phyloP scores from a whole-genome alignment of 2,113 vertebrate species.

The Mustelus asterias region DNA sequence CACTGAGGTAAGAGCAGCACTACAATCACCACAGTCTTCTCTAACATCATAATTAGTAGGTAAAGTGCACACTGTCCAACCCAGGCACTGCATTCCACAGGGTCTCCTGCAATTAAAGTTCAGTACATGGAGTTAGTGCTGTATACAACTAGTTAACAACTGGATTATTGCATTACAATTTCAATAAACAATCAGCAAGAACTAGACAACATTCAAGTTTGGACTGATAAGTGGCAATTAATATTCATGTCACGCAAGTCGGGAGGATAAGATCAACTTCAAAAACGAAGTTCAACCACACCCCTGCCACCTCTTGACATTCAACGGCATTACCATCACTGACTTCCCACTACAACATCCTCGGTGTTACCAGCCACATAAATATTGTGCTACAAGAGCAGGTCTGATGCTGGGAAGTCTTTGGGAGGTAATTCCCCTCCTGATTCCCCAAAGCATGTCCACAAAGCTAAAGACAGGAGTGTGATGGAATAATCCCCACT shows the following conservation, averaged over 20 bases:
- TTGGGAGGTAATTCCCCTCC: too few species aligned
- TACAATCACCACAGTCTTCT: constrained; percentile 91
- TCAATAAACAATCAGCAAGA: neutral
- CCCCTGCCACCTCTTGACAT: neutral
- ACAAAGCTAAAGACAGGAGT: too few species aligned
- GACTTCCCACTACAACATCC: neutral
- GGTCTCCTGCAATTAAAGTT: constrained; percentile 70
- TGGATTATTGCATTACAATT: constrained; percentile 27
- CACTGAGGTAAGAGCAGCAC: constrained; percentile 92
- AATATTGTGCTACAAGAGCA: too few species aligned
- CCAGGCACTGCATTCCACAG: constrained; percentile 87
- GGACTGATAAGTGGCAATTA: neutral
- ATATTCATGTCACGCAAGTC: neutral
- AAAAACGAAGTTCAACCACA: neutral
- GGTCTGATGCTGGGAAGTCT: too few species aligned
- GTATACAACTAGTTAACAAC: neutral
- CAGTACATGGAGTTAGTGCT: neutral
- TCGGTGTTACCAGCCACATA: neutral
- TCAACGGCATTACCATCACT: neutral
- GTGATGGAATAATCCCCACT: too few species aligned
- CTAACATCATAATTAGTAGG: constrained; percentile 94
- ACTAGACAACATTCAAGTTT: neutral
- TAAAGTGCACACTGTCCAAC: constrained; percentile 89
- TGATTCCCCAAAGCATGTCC: too few species aligned
- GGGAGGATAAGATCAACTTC: neutral